Base-by-base conservation (phyloP, 1,140 invertebrate species). In the Zaprionus gabonicus region DNA sequence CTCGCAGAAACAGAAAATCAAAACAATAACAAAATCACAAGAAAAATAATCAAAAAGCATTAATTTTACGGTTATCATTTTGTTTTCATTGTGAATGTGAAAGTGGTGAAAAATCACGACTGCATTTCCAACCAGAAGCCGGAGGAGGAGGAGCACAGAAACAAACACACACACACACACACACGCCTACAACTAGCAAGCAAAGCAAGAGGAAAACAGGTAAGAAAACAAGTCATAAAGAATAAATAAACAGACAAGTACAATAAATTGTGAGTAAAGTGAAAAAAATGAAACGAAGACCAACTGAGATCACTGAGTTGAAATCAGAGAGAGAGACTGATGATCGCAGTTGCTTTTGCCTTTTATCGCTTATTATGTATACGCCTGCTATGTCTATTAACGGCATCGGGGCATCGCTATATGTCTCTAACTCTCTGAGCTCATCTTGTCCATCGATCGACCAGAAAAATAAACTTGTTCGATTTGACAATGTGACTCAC, bases 361-460 rank as follows among this genome's bases (percentile, higher is more conserved):
- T 83, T 41, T 41, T 41, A 41, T 41, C 38, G 38, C 7, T 17
- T 46, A 46, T 34, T 34, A 34, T 34, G 31, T 15, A 38, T 46
- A 46, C 17, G 41, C 41, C 41, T 83, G 81, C 59, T 63, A 80
- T 83, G 68, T 77, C 77, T 79, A 86, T 81, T 79, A 81, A 84
- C 81, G 64, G 79, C 82, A 69, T 80, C 66, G 66, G 34, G 34
- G 4, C 25, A 20, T 20, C 20, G 62, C 71, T 60, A 51, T 34
- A 44, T 53, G 56, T 49, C 46, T 49, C 7, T 15, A 34, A 34
- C 31, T 17, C 28, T 55, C 71, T 86, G 83, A 86, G 83, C 83
- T 86, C 82, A 86, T 87, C 83, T 73, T 56, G 57, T 62, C 36
- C 71, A 71, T 31, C 27, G 27, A 28, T 28, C 13, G 46, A 49